A percentile compares a stretch with the other conserved stretches of the same genome.
phyloP scores from a whole-genome alignment of 1,140 invertebrate species.

The Drosophila teissieri region DNA sequence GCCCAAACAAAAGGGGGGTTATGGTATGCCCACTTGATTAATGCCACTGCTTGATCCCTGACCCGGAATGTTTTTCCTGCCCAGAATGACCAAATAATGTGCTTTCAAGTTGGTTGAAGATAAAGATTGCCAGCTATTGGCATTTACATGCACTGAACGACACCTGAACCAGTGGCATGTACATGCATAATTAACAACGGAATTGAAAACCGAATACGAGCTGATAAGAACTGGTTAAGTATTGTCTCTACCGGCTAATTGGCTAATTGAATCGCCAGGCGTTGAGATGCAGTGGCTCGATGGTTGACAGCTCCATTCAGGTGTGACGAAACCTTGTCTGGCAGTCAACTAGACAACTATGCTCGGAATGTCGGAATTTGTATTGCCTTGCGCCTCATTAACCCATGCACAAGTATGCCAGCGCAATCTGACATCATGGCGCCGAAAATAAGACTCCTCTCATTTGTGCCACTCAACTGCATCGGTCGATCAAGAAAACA shows the following conservation, averaged over 20 bases:
- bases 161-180: constrained; percentile 33
- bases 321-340: constrained; percentile 48
- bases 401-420: constrained; percentile 31
- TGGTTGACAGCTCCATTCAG: constrained; percentile 69
- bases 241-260: constrained; percentile 22
- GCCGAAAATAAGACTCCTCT: constrained; percentile 68
- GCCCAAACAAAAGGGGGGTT: constrained; percentile 41
- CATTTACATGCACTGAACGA: constrained; percentile 48
- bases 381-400: constrained; percentile 55
- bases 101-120: background rate
- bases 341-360: constrained; percentile 50
- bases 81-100: constrained; percentile 13
- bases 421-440: constrained; percentile 44
- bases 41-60: constrained; percentile 68
- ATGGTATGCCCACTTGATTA: constrained; percentile 56
- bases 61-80: constrained; percentile 34
- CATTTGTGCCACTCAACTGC: constrained; percentile 45
- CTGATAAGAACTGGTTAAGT: constrained; percentile 32
- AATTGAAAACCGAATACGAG: constrained; percentile 3
- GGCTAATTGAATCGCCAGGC: constrained; percentile 47
- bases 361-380: constrained; percentile 54
- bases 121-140: constrained; percentile 16
- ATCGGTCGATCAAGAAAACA: constrained; percentile 39
- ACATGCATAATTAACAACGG: constrained; percentile 38
- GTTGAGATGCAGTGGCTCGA: constrained; percentile 28